Base-by-base conservation (phyloP, 2,888 invertebrate species). In the Lordiphosa fenestrarum region DNA sequence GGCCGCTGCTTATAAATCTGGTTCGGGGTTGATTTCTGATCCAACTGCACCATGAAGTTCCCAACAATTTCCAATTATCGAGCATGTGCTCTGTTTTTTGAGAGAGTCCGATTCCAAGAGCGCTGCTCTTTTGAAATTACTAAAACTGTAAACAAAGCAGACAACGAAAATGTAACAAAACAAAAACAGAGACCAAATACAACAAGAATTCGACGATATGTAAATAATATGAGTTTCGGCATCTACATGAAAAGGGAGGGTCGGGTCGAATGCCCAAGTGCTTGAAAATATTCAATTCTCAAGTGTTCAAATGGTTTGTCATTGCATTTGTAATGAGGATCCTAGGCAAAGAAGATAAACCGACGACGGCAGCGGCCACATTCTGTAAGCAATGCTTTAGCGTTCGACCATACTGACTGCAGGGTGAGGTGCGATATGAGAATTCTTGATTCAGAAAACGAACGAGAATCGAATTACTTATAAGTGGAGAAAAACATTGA, bases 1-100 rank as follows among this genome's bases (percentile, higher is more conserved):
- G 82, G 57, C 81, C 82, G 59, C 59, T 77, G 58, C 64, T 56
- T 60, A 54, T 58, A 64, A 63, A 76, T 77, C 84, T 69, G 74
- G 66, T 64, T 76, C 53, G 37, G 30, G 52, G 61, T 55, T 38
- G 37, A 30, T 41, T 53, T 46, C 40, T 36, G 38, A 39, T 12
- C 46, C 23, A 36, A 57, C 35, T 49, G 36, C 25, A 7, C 25
- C 30, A 30, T 25, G 25, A 25, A 25, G 25, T 25, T 7, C 25
- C 7, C 25, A 7, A 25, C 25, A 25, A 25, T 30, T 30, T 30
- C 30, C 9, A 9, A 25, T 6, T 25, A 6, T 25, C 12, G 7
- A 7, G 6, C 9, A 42, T 30, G 13, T 4, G 42, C 13, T 30
- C 10, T 33, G 15, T 30, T 13, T 5, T 42, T 7, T 13, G 6